Conservation (phyloP, 2,888 invertebrate species). For the Tenthredo scrophulariae region DNA sequence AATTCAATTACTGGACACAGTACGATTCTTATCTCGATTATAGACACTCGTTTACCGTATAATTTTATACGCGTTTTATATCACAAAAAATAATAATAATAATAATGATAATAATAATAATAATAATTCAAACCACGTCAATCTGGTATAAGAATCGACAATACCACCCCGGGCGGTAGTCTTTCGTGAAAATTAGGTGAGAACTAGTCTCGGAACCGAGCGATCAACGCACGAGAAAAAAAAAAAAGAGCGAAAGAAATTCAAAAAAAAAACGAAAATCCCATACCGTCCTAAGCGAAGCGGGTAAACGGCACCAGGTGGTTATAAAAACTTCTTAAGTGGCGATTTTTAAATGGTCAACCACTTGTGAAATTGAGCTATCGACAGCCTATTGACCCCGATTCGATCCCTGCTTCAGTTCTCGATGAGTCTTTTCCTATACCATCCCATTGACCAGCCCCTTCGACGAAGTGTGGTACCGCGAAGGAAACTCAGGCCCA, state of each 20-base stretch:
- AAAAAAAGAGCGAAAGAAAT: slow-evolving; percentile 3
- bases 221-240: background rate
- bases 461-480: background rate
- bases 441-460: slow-evolving; percentile 46
- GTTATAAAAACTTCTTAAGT: background rate
- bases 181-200: slow-evolving; percentile 58
- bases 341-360: slow-evolving; percentile 45
- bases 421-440: background rate
- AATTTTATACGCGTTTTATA: background rate
- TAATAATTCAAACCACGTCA: slow-evolving; percentile 29
- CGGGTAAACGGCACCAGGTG: background rate
- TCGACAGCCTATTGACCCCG: slow-evolving; percentile 49
- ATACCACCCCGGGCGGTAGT: slow-evolving; percentile 35
- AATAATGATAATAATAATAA: background rate
- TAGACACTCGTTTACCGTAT: background rate
- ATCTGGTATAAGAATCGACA: slow-evolving; percentile 6
- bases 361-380: slow-evolving; percentile 53
- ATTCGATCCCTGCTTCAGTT: slow-evolving; percentile 13
- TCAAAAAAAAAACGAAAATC: background rate
- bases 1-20: background rate
- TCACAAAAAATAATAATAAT: background rate
- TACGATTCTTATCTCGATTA: slow-evolving; percentile 18
- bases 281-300: background rate
- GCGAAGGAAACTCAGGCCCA: slow-evolving; percentile 17
- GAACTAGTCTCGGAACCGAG: slow-evolving; percentile 56